A percentile compares a stretch with the other conserved stretches of the same genome.
phyloP scores from a whole-genome alignment of 2,888 invertebrate species.

The Belgica antarctica region DNA sequence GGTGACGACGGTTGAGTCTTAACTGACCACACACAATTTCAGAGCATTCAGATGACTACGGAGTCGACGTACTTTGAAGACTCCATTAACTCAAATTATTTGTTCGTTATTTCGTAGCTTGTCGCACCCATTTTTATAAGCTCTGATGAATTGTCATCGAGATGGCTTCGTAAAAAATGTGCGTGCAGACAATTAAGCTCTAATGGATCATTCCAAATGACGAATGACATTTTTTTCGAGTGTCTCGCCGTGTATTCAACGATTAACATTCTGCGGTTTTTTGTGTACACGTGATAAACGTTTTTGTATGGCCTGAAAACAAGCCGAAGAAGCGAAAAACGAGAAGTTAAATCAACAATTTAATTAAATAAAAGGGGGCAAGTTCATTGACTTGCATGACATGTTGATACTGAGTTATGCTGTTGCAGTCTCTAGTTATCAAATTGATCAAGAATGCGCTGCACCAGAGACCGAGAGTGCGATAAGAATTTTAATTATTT shows the following conservation, averaged over 20 bases:
- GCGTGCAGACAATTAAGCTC: conserved; percentile 13
- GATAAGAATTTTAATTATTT: conserved; percentile 39
- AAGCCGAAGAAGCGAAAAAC: neutral
- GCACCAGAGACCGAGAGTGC: neutral
- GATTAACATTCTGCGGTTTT: neutral
- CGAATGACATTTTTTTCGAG: too few relatives aligned
- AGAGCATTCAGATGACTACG: neutral
- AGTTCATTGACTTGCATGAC: conserved; percentile 18
- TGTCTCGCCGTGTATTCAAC: neutral
- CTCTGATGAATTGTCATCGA: neutral
- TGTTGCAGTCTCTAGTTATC: neutral
- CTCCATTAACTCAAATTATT: neutral
- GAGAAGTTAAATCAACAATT: too few relatives aligned
- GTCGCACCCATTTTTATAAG: neutral
- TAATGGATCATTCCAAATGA: neutral
- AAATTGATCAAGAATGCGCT: conserved; percentile 7
- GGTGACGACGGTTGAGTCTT: neutral
- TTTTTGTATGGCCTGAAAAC: neutral
- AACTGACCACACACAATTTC: conserved; percentile 20
- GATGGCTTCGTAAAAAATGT: neutral
- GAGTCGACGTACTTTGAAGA: too few relatives aligned
- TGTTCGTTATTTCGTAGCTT: neutral
- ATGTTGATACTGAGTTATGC: neutral
- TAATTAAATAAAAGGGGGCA: neutral
- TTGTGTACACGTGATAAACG: neutral